Base-by-base conservation (phyloP, 2,888 invertebrate genomes). In the Sinotaia quadrata region DNA sequence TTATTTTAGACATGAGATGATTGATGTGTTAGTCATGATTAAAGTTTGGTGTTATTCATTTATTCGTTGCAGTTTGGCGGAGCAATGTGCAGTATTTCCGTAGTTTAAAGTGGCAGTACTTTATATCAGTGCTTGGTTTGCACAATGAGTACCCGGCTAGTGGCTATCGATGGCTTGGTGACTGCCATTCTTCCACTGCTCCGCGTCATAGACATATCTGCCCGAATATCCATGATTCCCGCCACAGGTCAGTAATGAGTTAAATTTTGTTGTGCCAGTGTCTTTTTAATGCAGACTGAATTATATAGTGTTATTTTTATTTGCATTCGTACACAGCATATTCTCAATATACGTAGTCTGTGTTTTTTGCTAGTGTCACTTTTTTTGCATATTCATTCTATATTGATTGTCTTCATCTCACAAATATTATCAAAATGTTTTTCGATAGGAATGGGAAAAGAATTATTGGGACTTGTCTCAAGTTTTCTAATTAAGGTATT, bases 101-200 rank as follows among this genome's bases (percentile, higher is more conserved):
- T 5, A 85, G 85, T 58, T 78, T 90, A 51, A 90, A 89, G 75
- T 90, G 90, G 90, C 90, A 90, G 80, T 90, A 90, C 78, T 90
- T 89, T 76, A 89, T 90, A 72, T 89, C 89, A 2, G 80, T 84
- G 33, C 86, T 87, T 52, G 90, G 90, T 2, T 81, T 89, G 8
- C 88, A 90, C 76, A 89, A 88, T 68, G 89, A 90, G 80, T 90
- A 88, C 78, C 90, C 90, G 12, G 88, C 89, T 7, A 89, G 88
- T 76, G 81, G 79, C 36, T 83, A 85, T 72, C 65, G 65, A 12
- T 65, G 56, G 65, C 31, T 65, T 29, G 65, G 56, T 24, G 56
- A 65, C 44, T 65, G 65, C 33, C 54, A 65, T 33, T 44, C 65
- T 4, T 52, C 65, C 18, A 37, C 49, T n/a, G 44, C 60, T 21